Percentiles rank a stretch among this genome's conserved stretches.
These are phyloP conservation scores for Lateolabrax maculatus DNA, from an alignment of 2,797 vertebrate genomes.

Conservation along the genomic window DNA sequence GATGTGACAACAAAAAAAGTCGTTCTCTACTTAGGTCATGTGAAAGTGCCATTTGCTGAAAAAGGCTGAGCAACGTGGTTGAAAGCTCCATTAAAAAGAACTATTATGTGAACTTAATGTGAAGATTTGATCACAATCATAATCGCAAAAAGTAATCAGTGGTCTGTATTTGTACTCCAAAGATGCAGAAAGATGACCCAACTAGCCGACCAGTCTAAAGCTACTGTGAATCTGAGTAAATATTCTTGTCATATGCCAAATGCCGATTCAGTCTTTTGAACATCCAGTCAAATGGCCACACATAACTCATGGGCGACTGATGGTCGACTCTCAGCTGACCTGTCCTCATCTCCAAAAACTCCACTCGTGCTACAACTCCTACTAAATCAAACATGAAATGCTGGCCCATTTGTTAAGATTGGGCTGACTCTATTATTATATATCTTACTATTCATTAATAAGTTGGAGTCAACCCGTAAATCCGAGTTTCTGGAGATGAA, in stretches of 20 bases:
- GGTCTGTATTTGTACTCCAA: no score
- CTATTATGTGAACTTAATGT: background rate
- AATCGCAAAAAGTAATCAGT: no score
- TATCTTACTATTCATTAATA: background rate
- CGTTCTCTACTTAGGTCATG: background rate
- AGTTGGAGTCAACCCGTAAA: background rate
- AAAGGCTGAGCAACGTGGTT: background rate
- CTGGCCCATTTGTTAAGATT: background rate
- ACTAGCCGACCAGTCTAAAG: background rate
- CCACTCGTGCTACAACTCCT: background rate
- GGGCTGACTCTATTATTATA: constrained; percentile 1
- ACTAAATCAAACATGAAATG: background rate
- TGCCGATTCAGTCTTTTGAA: background rate
- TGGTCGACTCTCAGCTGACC: background rate
- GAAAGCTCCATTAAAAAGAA: background rate
- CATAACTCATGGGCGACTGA: no score
- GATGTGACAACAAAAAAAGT: background rate
- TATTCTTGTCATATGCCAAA: background rate
- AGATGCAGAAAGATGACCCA: no score
- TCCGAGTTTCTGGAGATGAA: constrained; percentile 1
- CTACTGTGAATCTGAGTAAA: background rate
- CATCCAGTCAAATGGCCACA: background rate
- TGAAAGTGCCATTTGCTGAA: background rate
- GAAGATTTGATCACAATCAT: no score
- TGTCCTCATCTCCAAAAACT: background rate